Conservation (phyloP, 2,797 vertebrate species). For the Tangara arthus region DNA sequence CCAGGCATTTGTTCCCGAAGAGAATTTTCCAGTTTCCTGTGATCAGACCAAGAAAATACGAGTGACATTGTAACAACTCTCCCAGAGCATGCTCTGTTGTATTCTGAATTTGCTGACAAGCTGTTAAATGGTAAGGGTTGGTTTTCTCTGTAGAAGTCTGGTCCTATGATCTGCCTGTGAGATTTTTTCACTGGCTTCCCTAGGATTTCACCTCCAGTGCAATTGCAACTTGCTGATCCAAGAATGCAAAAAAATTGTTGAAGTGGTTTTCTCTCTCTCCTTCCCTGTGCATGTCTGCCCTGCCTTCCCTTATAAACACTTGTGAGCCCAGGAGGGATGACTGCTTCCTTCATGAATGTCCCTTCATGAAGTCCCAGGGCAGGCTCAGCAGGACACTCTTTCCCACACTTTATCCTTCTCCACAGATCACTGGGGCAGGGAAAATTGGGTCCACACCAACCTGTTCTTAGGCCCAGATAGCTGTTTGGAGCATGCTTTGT, state of each 20-base stretch:
- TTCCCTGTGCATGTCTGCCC: background rate
- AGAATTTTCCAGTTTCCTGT: background rate
- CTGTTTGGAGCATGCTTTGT: background rate
- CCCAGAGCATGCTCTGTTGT: background rate
- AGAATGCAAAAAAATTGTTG: background rate
- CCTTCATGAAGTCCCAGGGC: background rate
- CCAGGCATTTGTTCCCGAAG: background rate
- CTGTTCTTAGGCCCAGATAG: background rate
- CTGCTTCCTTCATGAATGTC: background rate
- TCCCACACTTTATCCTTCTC: background rate
- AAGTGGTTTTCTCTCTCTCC: background rate
- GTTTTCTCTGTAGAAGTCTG: background rate
- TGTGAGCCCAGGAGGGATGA: background rate
- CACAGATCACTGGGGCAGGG: rapidly evolving
- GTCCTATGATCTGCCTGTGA: background rate
- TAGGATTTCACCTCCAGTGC: background rate
- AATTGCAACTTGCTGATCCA: background rate
- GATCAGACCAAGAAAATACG: background rate
- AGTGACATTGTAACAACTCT: background rate
- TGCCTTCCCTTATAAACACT: background rate
- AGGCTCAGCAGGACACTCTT: background rate
- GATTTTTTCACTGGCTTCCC: background rate
- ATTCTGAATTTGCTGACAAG: background rate
- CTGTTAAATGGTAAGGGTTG: background rate
- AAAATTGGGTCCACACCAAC: background rate